Conservation (phyloP, 2,888 invertebrate species). For the Helicoverpa assulta region DNA sequence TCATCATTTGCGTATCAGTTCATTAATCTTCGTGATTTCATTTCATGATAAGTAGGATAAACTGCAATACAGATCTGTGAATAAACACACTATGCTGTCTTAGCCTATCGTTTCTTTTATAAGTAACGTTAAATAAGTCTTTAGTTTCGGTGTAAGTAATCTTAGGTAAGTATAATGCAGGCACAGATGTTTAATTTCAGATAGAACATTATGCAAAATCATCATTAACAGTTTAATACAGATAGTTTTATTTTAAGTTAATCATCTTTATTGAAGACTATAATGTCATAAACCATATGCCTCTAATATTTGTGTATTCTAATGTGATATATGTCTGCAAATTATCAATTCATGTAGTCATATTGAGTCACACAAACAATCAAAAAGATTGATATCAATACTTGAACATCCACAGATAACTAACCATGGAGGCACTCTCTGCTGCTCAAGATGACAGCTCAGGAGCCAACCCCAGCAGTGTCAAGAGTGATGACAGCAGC, state of each 20-base stretch:
- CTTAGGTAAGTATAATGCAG: background rate
- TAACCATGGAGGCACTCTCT: constrained; percentile 78
- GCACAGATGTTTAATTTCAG: background rate
- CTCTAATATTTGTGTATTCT: background rate
- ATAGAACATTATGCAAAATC: background rate
- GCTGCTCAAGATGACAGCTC: constrained; percentile 78
- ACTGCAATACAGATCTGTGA: constrained; percentile 1
- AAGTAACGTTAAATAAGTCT: background rate
- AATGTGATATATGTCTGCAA: background rate
- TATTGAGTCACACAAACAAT: background rate
- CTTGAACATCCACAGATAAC: constrained; percentile 44
- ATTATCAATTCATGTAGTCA: background rate
- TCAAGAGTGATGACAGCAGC: constrained; percentile 87
- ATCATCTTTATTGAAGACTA: background rate
- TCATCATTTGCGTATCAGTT: constrained; percentile 10
- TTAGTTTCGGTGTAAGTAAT: too few relatives aligned
- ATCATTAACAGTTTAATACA: background rate
- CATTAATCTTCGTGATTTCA: constrained; percentile 4
- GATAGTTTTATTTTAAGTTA: background rate
- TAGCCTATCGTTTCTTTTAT: background rate
- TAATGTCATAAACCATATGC: background rate
- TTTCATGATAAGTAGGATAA: constrained; percentile 1
- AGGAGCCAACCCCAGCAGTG: constrained; percentile 83
- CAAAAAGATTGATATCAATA: background rate
- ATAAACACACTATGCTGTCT: background rate